These are phyloP conservation scores for Forbesichthys papilliferus DNA, from an alignment of 2,113 vertebrate species.

Conservation along the genomic window DNA sequence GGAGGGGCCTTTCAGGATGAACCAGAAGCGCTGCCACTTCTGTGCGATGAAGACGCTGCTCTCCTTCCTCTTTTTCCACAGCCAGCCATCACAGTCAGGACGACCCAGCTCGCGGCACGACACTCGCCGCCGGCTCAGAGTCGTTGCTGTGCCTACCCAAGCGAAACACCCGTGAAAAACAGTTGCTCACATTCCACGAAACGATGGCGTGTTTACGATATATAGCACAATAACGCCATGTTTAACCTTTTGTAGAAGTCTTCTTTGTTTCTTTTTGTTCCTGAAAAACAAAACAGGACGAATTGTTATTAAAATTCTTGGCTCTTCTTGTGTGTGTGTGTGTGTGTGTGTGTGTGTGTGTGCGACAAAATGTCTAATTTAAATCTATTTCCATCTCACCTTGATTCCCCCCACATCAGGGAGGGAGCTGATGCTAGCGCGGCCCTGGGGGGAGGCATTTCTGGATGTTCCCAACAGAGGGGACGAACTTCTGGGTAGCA, in stretches of 20 bases:
- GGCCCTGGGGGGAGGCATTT: constrained; percentile 44
- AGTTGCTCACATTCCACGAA: neutral
- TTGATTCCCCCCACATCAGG: constrained; percentile 75
- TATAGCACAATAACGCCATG: neutral
- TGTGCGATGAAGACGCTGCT: constrained; percentile 86
- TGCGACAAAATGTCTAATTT: neutral
- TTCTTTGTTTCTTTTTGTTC: constrained; percentile 68
- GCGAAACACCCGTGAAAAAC: neutral
- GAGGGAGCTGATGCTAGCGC: constrained; percentile 64
- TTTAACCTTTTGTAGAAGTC: constrained; percentile 72
- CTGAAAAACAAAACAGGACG: constrained; percentile 43
- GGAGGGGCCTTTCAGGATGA: constrained; percentile 85
- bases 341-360: neutral
- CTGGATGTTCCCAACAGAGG: constrained; percentile 18
- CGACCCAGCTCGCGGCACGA: constrained; percentile 89
- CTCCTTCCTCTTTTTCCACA: constrained; percentile 89
- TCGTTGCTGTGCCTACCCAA: constrained; percentile 61
- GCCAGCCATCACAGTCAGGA: constrained; percentile 93
- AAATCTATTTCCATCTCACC: constrained; percentile 43
- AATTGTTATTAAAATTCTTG: neutral
- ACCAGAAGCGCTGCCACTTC: constrained; percentile 98
- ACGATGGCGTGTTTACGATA: neutral
- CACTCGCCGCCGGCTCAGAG: constrained; percentile 88
- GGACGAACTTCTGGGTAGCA: constrained; percentile 7
- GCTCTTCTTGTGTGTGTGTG: neutral